Percentiles rank a stretch among this genome's conserved stretches.
Evolutionary conservation across 92 coral and sea anemone genomes (phyloP).

Genomic region (Epizoanthus illoricatus): DNA sequence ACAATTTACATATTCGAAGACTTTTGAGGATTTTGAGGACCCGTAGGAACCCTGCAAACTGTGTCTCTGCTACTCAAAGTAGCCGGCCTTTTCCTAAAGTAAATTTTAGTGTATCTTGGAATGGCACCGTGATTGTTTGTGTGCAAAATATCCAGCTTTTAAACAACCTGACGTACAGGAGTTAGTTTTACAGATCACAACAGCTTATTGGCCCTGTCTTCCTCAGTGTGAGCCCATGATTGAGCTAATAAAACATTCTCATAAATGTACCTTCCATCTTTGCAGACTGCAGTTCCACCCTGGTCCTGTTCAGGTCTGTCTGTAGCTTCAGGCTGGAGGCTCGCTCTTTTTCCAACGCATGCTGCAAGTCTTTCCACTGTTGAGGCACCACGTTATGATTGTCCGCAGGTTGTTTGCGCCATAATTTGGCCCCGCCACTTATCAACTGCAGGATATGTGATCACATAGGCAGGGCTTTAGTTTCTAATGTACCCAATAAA

Average conservation of each 20-base stretch:
- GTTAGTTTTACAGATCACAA: too few relatives aligned
- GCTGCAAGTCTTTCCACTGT: slow-evolving; percentile 96
- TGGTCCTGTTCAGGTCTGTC: slow-evolving; percentile 91
- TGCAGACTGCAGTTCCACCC: slow-evolving; percentile 74
- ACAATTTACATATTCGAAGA: too few relatives aligned
- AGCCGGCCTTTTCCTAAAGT: too few relatives aligned
- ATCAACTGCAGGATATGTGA: slow-evolving; percentile 49
- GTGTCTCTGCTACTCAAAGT: too few relatives aligned
- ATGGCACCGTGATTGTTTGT: too few relatives aligned
- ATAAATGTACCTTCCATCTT: slow-evolving; percentile 78
- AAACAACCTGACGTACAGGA: too few relatives aligned
- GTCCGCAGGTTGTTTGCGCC: slow-evolving; percentile 79
- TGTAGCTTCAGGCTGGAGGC: slow-evolving; percentile 83
- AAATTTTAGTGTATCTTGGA: too few relatives aligned
- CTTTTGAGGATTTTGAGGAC: too few relatives aligned
- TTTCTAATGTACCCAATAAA: background rate
- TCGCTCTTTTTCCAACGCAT: slow-evolving; percentile 94
- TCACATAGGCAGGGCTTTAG: background rate
- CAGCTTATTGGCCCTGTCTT: too few relatives aligned
- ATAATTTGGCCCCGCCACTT: slow-evolving; percentile 78
- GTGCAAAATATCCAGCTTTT: too few relatives aligned
- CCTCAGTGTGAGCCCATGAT: background rate
- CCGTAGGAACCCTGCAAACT: too few relatives aligned
- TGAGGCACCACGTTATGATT: slow-evolving; percentile 82
- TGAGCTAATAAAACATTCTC: background rate